Base-by-base conservation (phyloP, 1,140 invertebrate genomes). In the Drosophila tristis region DNA sequence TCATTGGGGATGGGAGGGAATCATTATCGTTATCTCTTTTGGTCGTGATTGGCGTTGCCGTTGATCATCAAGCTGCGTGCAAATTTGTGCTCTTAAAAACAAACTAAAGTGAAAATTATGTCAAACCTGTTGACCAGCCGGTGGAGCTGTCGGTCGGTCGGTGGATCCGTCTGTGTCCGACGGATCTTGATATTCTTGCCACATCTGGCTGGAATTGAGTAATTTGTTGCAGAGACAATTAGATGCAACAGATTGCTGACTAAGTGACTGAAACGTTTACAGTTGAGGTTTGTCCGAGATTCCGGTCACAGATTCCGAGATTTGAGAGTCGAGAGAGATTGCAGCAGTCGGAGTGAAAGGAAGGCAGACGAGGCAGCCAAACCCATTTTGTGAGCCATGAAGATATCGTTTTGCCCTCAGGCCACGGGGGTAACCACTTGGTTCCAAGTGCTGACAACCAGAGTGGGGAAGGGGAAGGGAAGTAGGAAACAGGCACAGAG, bases 221-320 rank as follows among this genome's bases (percentile, higher is more conserved):
- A 87, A 87, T 87, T 87, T 87, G 84, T 61, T 82, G 79, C 76
- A 89, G 63, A 87, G 70, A 87, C 82, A 87, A 87, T 87, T 89
- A 87, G 84, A 89, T 87, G 84, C 84, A 84, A 80, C 84, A 87
- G 84, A 87, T 87, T 87, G 84, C 84, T 87, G 84, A 89, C 84
- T 89, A 87, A 87, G 73, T 84, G 84, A 89, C 84, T 70, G 79
- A 73, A 87, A 70, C 84, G 75, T 76, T 82, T 89, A 74, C 56
- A 44, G 59, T 77, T 74, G 77, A 68, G 35, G 42, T 62, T 70
- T 39, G 35, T 13, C 35, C 9, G 11, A 39, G 35, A 39, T 13
- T 39, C 20, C 20, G 20, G 20, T 20, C 11, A 11, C 35, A 39
- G 35, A 25, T 25, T 25, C 23, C 23, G 23, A 25, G 23, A 39